Conservation (phyloP, 2,113 vertebrate genomes). For the rabbit (Oryctolagus cuniculus) region mOryCun1.1 NC_091432.1:64895001-64895500, state of each 20-base stretch:
- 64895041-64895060: conserved; percentile 19
- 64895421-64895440: conserved; percentile 22
- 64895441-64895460: conserved; percentile 35
- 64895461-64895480: conserved; percentile 30
- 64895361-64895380: conserved; percentile 16
- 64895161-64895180: not conserved
- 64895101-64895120: not conserved
- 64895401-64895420: conserved; percentile 33
- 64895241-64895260: conserved; percentile 35
- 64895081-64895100: conserved; percentile 12
- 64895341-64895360: conserved; percentile 33
- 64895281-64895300: not conserved
- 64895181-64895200: not conserved
- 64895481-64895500: not conserved
- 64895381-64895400: conserved; percentile 30
- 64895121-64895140: not conserved
- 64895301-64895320: conserved; percentile 10
- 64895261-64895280: conserved; percentile 19
- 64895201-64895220: not conserved
- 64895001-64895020: conserved; percentile 42
- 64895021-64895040: not conserved
- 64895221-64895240: not conserved
- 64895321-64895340: conserved; percentile 25
- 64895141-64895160: conserved; percentile 40
- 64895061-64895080: conserved; percentile 1